phyloP scores from a whole-genome alignment of 1,140 invertebrate species.

The Meloidogyne floridensis region DNA sequence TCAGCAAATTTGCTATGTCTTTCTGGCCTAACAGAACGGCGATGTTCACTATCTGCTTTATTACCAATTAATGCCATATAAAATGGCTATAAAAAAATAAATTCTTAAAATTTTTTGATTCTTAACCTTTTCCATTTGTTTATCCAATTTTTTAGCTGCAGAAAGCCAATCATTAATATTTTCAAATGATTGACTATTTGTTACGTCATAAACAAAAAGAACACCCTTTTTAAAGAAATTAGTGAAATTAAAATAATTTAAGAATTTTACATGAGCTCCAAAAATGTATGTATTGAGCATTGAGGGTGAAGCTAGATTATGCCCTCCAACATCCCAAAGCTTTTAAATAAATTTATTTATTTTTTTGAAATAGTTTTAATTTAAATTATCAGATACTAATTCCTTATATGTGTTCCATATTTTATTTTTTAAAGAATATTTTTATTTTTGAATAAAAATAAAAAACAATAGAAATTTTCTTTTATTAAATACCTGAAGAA shows the following conservation, averaged over 20 bases:
- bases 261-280: slow-evolving; percentile 16
- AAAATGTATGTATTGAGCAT: slow-evolving; percentile 71
- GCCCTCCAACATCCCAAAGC: slow-evolving; percentile 82
- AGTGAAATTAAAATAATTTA: not conserved
- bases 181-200: slow-evolving; percentile 79
- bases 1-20: slow-evolving; percentile 78
- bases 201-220: slow-evolving; percentile 83
- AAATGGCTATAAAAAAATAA: slow-evolving; percentile 68
- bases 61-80: slow-evolving; percentile 80
- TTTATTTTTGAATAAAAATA: slow-evolving; percentile 21
- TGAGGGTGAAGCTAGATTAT: slow-evolving; percentile 77
- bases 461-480: not conserved
- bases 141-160: slow-evolving; percentile 72
- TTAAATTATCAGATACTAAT: too few relatives aligned
- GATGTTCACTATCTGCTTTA: slow-evolving; percentile 85
- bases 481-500: slow-evolving; percentile 65
- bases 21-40: slow-evolving; percentile 78
- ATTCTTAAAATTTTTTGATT: slow-evolving; percentile 15
- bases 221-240: slow-evolving; percentile 65
- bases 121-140: slow-evolving; percentile 68
- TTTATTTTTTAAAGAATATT: not conserved
- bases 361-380: not conserved
- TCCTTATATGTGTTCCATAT: too few relatives aligned
- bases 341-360: slow-evolving; percentile 72
- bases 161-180: slow-evolving; percentile 77